Base-by-base conservation (phyloP, 1,140 invertebrate species). In the Reticulitermes speratus region DNA sequence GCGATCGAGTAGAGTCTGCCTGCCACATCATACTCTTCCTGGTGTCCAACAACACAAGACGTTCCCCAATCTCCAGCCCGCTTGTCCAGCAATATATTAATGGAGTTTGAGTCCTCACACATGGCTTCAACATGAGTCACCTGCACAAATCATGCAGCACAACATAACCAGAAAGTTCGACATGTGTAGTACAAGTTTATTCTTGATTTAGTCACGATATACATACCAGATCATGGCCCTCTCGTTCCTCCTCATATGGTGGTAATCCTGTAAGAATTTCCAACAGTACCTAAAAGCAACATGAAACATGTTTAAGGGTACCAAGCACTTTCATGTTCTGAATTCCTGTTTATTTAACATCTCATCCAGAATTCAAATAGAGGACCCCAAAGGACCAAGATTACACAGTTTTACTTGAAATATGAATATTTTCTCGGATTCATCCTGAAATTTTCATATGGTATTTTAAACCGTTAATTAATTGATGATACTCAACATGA, bases 191-290 rank as follows among this genome's bases (percentile, higher is more conserved):
- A 44, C 2, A 25, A n/a, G 0, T 59, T 65, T 0, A 14, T 25
- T n/a, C 32, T 48, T 44, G 2, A 85, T 38, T n/a, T 9, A 38
- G 23, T 23, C 14, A 25, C 23, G 23, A 12, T 25, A n/a, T 55
- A 89, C 88, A 89, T 89, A 94, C 92, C 88, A 94, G 90, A 89
- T 94, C 93, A 85, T 88, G 88, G 55, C 91, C 92, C 75, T 92
- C 90, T 88, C 93, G 88, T 25, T 90, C 87, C 87, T 92, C 91
- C 88, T 95, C 93, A 86, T 93, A 92, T 25, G 94, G 92, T 81
- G 93, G 91, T 45, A 95, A 90, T 48, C 94, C 94, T 48, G 95
- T 96, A 30, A 96, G 88, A 55, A 96, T 87, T 91, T 96, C 95
- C 55, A 96, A 90, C 21, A 96, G 88, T n/a, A 93, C 90, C 91